Evolutionary conservation across 2,797 vertebrate genomes (phyloP).

Genomic region (Sebastes alutus): DNA sequence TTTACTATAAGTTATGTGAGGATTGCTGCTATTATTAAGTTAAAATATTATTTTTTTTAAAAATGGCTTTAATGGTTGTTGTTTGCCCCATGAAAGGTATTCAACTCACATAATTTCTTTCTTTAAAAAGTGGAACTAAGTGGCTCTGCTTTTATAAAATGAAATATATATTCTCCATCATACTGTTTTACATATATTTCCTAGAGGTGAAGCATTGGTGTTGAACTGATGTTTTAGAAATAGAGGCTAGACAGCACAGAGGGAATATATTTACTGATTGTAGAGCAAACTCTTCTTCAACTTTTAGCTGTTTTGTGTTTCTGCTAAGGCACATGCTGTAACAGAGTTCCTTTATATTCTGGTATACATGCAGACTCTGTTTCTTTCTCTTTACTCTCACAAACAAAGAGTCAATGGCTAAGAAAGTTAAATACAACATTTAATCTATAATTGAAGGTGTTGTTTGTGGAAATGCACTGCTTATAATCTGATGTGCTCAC

Average conservation of each 20-base stretch:
- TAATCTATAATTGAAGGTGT: not conserved
- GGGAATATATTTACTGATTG: not conserved
- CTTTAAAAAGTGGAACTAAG: not conserved
- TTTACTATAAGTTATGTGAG: not conserved
- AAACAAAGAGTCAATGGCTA: not conserved
- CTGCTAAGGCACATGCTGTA: not conserved
- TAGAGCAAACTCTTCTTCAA: not conserved
- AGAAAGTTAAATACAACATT: not conserved
- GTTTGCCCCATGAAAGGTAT: not conserved
- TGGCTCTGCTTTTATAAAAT: not conserved
- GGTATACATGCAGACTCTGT: not conserved
- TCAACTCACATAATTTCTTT: not conserved
- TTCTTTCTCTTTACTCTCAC: not conserved
- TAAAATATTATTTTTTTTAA: not conserved
- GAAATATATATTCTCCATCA: not conserved
- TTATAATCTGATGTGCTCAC: not conserved
- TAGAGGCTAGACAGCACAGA: not conserved
- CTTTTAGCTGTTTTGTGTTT: not conserved
- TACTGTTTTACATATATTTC: not conserved
- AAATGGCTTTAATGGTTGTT: not conserved
- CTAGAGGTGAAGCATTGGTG: not conserved
- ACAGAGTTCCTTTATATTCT: not conserved
- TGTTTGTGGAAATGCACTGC: not conserved
- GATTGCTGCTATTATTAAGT: not conserved
- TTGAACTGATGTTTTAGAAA: not conserved